phyloP scores from a whole-genome alignment of 2,797 vertebrate species.

The Pangasius krempfi region DNA sequence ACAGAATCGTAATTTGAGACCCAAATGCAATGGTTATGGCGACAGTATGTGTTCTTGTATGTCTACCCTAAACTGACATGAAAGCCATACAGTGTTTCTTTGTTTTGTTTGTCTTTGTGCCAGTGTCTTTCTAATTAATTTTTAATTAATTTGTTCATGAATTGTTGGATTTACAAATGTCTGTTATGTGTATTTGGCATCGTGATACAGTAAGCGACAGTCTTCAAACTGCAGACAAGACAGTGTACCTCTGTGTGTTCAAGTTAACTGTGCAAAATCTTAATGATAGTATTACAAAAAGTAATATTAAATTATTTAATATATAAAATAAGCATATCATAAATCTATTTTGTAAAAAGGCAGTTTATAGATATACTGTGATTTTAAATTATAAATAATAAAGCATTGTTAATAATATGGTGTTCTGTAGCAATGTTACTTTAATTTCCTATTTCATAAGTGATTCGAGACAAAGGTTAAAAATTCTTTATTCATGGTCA shows the following conservation, averaged over 20 bases:
- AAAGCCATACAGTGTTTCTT: slow-evolving; percentile 55
- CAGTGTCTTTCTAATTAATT: slow-evolving; percentile 46
- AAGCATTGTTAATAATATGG: slow-evolving; percentile 23
- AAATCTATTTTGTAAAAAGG: slow-evolving; percentile 74
- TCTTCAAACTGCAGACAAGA: slow-evolving; percentile 59
- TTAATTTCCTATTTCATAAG: background rate
- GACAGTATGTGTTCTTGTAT: slow-evolving; percentile 38
- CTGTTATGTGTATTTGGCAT: slow-evolving; percentile 18
- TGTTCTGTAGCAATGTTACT: background rate
- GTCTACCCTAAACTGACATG: slow-evolving; percentile 48
- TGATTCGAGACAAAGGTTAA: background rate
- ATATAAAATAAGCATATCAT: slow-evolving; percentile 43
- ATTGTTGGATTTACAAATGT: slow-evolving; percentile 24
- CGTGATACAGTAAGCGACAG: slow-evolving; percentile 15
- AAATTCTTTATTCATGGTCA: slow-evolving; percentile 7
- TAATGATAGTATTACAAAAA: slow-evolving; percentile 33
- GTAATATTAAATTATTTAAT: slow-evolving; percentile 28
- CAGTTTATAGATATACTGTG: slow-evolving; percentile 64
- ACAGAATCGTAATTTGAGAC: slow-evolving; percentile 25
- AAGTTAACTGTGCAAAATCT: slow-evolving; percentile 61
- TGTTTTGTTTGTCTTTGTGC: slow-evolving; percentile 54
- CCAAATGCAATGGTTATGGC: slow-evolving; percentile 23
- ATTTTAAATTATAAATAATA: slow-evolving; percentile 69
- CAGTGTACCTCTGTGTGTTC: slow-evolving; percentile 67
- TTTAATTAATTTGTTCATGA: slow-evolving; percentile 34